Evolutionary conservation across 2,888 invertebrate genomes (phyloP).

Genomic region (Chymomyza procnemis): DNA sequence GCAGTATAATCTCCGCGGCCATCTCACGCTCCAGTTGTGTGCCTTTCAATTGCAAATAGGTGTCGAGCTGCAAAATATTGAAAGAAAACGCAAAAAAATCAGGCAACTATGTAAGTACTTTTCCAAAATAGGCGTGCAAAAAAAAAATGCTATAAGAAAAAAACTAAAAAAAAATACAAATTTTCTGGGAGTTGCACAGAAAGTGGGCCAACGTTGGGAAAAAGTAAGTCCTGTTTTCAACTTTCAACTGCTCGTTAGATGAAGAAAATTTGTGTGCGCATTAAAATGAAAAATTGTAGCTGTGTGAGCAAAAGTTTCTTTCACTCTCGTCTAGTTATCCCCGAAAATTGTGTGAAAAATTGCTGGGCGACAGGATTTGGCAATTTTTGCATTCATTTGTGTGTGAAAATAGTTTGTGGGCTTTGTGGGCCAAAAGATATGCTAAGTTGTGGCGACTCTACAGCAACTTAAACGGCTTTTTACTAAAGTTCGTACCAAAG

Average conservation of each 20-base stretch:
- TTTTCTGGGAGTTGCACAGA: too few species aligned
- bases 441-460: background rate
- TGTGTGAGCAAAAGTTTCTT: conserved; percentile 40
- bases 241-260: conserved; percentile 56
- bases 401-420: conserved; percentile 63
- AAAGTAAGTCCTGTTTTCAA: conserved; percentile 10
- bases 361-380: conserved; percentile 25
- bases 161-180: conserved; percentile 2
- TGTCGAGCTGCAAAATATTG: conserved; percentile 75
- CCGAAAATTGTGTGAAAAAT: conserved; percentile 47
- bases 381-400: conserved; percentile 53
- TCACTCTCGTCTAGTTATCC: conserved; percentile 31
- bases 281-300: conserved; percentile 75
- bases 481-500: background rate
- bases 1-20: conserved; percentile 81
- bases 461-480: background rate
- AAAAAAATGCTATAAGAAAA: conserved; percentile 11
- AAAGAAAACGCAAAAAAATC: conserved; percentile 9
- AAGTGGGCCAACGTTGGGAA: conserved; percentile 3
- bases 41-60: conserved; percentile 77
- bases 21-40: conserved; percentile 79
- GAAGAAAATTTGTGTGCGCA: conserved; percentile 69
- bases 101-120: background rate
- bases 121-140: conserved; percentile 6
- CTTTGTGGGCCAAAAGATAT: conserved; percentile 17